Base-by-base conservation (phyloP, 2,113 vertebrate species). In the Tautogolabrus adspersus region DNA sequence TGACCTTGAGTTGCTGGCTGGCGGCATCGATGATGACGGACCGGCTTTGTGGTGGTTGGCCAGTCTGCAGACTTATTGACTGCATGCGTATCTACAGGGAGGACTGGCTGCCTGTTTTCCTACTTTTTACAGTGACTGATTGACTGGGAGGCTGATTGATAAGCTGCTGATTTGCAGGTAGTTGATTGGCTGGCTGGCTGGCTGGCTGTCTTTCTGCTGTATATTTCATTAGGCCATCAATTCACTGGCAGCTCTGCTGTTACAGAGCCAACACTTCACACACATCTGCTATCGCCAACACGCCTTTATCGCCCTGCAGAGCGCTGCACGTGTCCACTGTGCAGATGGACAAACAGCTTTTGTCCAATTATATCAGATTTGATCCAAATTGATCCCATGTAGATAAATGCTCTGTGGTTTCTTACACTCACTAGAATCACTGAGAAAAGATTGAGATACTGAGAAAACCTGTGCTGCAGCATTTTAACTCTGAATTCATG, bases 1-100 rank as follows among this genome's bases (percentile, higher is more conserved):
- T 81, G 91, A 93, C 89, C 91, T 93, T 91, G 90, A 86, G 71
- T 85, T 78, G 59, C 85, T 56, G 79, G 82, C 86, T 82, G 75
- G 71, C 71, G 47, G 70, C 54, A 37, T 65, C 58, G 64, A 18
- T 12, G 58, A 82, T 64, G 81, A 83, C 66, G 60, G 75, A 67
- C 69, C 60, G 70, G 22, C 47, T 71, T 72, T 57, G 66, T 54
- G 60, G 38, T 73, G 55, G 34, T 66, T n/a, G 75, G 72, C 79
- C 80, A 26, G 72, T 71, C 69, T 66, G 72, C 47, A 79, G 84
- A 72, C 78, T 73, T 84, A 87, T 65, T 86, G 87, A 85, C 76
- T 66, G 18, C 57, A 46, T 59, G 74, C 22, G 16, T 18, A 67
- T 83, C 67, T 83, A 71, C 57, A 59, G 76, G 79, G 75, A 81